These are phyloP conservation scores for Stegodyphus dumicola DNA, from an alignment of 1,140 invertebrate species.

Conservation along the genomic window DNA sequence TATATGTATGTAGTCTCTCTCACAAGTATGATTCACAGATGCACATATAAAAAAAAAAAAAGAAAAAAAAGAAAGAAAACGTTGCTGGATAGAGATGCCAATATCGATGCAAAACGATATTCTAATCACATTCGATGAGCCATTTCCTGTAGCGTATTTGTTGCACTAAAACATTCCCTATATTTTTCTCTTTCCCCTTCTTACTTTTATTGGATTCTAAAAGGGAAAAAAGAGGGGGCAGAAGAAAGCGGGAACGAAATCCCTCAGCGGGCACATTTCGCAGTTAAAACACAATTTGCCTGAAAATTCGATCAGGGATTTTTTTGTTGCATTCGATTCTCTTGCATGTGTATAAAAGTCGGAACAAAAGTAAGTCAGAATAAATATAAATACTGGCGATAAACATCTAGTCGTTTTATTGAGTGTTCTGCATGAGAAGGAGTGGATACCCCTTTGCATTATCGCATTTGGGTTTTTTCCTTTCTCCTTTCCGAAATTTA, in stretches of 20 bases:
- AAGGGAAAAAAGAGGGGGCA: background rate
- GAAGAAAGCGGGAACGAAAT: constrained; percentile 23
- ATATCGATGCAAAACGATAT: constrained; percentile 41
- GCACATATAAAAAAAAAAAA: background rate
- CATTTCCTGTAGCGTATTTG: constrained; percentile 41
- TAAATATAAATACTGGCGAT: constrained; percentile 54
- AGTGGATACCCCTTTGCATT: too few species aligned
- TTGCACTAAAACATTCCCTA: constrained; percentile 21
- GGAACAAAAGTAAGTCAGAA: constrained; percentile 14
- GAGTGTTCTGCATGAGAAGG: constrained; percentile 1
- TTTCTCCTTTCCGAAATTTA: too few species aligned
- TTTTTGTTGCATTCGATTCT: background rate
- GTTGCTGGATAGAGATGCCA: constrained; percentile 33
- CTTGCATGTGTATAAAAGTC: constrained; percentile 20
- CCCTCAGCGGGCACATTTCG: constrained; percentile 12
- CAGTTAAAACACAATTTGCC: constrained; percentile 58
- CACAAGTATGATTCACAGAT: too few species aligned
- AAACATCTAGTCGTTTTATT: constrained; percentile 51
- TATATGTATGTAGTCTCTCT: too few species aligned
- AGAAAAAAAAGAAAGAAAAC: constrained; percentile 12
- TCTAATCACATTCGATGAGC: constrained; percentile 41
- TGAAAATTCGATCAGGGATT: constrained; percentile 49
- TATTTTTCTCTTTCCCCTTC: constrained; percentile 22
- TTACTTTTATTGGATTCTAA: background rate
- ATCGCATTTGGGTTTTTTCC: too few species aligned